These are phyloP conservation scores for Oryzaephilus surinamensis DNA, from an alignment of 1,140 invertebrate genomes.

Conservation along the genomic window DNA sequence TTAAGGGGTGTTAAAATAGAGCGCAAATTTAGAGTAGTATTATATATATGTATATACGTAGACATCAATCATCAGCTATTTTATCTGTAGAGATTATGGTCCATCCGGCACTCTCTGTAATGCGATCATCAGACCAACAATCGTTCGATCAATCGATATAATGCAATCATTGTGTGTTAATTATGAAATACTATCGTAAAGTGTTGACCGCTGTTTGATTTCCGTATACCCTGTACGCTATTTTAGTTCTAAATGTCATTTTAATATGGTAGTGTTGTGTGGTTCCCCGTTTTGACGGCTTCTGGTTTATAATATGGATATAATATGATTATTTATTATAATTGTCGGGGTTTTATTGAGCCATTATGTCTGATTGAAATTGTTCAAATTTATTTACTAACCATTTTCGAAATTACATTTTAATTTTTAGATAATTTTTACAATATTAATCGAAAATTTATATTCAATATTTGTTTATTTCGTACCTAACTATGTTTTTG, in stretches of 20 bases:
- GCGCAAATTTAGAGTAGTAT: too few relatives aligned
- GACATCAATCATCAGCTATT: constrained; percentile 9
- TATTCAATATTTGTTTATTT: too few relatives aligned
- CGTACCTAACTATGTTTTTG: too few relatives aligned
- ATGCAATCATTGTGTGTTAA: constrained; percentile 26
- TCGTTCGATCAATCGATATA: constrained; percentile 23
- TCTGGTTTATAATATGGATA: constrained; percentile 20
- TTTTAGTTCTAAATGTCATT: constrained; percentile 25
- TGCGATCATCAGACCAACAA: constrained; percentile 20
- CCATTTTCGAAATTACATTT: too few relatives aligned
- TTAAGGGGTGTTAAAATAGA: too few relatives aligned
- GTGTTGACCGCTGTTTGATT: constrained; percentile 29
- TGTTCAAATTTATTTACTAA: constrained; percentile 18
- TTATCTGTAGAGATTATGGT: constrained; percentile 16
- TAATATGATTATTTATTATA: constrained; percentile 24
- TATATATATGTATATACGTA: too few relatives aligned
- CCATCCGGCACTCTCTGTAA: constrained; percentile 17
- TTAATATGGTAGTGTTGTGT: constrained; percentile 21
- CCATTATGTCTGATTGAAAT: constrained; percentile 20
- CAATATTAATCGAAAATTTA: too few relatives aligned
- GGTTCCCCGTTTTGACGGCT: constrained; percentile 20
- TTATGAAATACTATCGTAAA: constrained; percentile 28
- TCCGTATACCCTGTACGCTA: constrained; percentile 24
- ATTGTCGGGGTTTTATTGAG: constrained; percentile 21
- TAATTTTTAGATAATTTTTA: too few relatives aligned